phyloP scores from a whole-genome alignment of 2,888 invertebrate species.

The Phyto melanocephala region DNA sequence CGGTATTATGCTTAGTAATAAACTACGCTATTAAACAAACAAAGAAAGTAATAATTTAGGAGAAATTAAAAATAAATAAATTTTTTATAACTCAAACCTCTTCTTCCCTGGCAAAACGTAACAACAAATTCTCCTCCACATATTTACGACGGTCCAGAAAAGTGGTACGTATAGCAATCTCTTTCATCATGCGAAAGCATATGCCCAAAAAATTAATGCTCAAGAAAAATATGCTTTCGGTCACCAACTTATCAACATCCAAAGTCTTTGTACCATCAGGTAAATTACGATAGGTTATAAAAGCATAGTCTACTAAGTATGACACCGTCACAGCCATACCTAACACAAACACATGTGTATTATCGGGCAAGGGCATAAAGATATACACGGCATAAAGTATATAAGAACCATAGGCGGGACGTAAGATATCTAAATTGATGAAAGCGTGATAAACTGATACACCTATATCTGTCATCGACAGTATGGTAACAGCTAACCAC shows the following conservation, averaged over 20 bases:
- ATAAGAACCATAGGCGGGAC: slow-evolving; percentile 86
- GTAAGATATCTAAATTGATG: slow-evolving; percentile 80
- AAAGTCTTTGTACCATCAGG: slow-evolving; percentile 72
- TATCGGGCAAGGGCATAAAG: slow-evolving; percentile 89
- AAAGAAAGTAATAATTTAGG: background rate
- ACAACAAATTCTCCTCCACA: slow-evolving; percentile 89
- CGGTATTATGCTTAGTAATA: slow-evolving; percentile 92
- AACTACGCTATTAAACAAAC: slow-evolving; percentile 83
- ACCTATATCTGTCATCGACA: slow-evolving; percentile 83
- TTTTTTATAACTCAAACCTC: slow-evolving; percentile 81
- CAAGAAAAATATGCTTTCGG: slow-evolving; percentile 81
- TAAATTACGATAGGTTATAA: slow-evolving; percentile 80
- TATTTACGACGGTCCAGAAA: slow-evolving; percentile 92
- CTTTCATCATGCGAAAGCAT: slow-evolving; percentile 93
- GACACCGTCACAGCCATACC: slow-evolving; percentile 84
- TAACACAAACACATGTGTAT: slow-evolving; percentile 84
- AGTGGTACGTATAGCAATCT: slow-evolving; percentile 90
- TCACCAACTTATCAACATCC: slow-evolving; percentile 79
- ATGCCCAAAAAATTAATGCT: slow-evolving; percentile 90
- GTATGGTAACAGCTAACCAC: slow-evolving; percentile 79
- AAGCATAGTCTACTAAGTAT: slow-evolving; percentile 82
- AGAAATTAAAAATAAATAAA: background rate
- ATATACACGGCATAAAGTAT: slow-evolving; percentile 89
- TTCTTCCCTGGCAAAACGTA: slow-evolving; percentile 91
- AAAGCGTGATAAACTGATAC: slow-evolving; percentile 83